Percentiles rank a stretch among this genome's conserved stretches.
phyloP scores from a whole-genome alignment of 2,797 vertebrate genomes.

The Hephaestus fuliginosus region DNA sequence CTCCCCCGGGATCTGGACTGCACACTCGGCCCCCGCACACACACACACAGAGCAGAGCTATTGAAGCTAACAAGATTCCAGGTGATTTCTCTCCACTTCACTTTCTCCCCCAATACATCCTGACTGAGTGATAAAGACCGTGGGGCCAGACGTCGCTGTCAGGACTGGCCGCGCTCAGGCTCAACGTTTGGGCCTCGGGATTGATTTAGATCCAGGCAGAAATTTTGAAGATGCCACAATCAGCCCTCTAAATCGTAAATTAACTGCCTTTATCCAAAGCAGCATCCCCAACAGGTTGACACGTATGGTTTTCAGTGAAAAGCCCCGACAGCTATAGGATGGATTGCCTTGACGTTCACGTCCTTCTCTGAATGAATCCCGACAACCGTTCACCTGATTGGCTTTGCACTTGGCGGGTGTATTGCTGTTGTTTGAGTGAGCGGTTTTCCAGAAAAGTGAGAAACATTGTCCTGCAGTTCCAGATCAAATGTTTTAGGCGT shows the following conservation, averaged over 20 bases:
- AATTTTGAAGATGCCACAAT: neutral
- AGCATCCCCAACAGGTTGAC: neutral
- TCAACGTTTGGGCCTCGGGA: neutral
- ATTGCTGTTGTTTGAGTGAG: no score
- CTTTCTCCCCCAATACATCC: slow-evolving; percentile 54
- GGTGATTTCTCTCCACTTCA: slow-evolving; percentile 72
- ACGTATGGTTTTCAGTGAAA: neutral
- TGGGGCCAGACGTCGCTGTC: neutral
- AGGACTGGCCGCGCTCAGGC: slow-evolving; percentile 9
- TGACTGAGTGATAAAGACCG: slow-evolving; percentile 45
- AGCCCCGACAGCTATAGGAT: neutral
- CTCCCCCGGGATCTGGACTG: slow-evolving; percentile 64
- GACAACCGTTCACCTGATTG: no score
- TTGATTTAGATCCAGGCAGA: neutral
- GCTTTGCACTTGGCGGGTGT: no score
- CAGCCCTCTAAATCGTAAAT: neutral
- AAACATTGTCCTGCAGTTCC: no score
- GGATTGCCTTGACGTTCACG: neutral
- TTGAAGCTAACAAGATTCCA: slow-evolving; percentile 76
- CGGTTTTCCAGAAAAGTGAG: no score
- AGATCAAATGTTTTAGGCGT: no score
- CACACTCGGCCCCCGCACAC: slow-evolving; percentile 45
- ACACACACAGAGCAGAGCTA: slow-evolving; percentile 45
- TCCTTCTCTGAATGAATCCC: neutral
- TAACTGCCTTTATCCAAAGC: neutral